Percentiles rank a stretch among this genome's conserved stretches.
Conservation (phyloP, 1,140 invertebrate genomes). For the Dysdera silvatica region DNA sequence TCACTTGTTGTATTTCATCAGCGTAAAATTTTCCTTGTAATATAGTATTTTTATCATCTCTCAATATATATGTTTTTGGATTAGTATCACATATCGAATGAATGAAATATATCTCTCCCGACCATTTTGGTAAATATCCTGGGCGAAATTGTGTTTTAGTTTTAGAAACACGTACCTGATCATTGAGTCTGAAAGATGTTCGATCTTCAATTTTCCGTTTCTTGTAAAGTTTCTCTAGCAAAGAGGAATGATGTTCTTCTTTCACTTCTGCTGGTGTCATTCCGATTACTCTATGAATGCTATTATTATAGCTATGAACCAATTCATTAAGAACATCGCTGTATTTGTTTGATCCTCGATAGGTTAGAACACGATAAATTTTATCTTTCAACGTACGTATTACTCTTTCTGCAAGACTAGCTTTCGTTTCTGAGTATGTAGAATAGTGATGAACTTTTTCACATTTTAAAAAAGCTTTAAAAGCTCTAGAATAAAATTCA, state of each 20-base stretch:
- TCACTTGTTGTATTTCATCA: background rate
- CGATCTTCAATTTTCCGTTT: background rate
- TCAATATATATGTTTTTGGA: constrained; percentile 9
- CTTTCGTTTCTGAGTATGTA: constrained; percentile 41
- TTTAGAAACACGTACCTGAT: constrained; percentile 29
- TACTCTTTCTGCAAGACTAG: constrained; percentile 47
- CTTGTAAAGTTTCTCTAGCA: background rate
- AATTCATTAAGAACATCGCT: constrained; percentile 37
- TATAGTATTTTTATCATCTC: constrained; percentile 2
- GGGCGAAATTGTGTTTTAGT: constrained; percentile 15
- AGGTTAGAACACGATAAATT: constrained; percentile 44
- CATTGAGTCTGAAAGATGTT: constrained; percentile 39
- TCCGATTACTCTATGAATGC: constrained; percentile 44
- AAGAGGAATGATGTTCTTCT: constrained; percentile 35
- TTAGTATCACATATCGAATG: background rate
- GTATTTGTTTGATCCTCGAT: constrained; percentile 42
- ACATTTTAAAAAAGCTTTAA: constrained; percentile 38
- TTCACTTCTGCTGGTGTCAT: constrained; percentile 41
- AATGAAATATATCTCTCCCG: constrained; percentile 16
- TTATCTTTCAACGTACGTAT: constrained; percentile 46
- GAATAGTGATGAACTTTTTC: constrained; percentile 44
- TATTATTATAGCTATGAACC: constrained; percentile 34
- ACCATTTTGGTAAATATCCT: constrained; percentile 26
- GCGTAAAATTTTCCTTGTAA: constrained; percentile 18
- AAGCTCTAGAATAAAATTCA: constrained; percentile 28